A percentile compares a stretch with the other conserved stretches of the same genome.
phyloP scores from a whole-genome alignment of 1,140 invertebrate species.

The Trichonephila clavata region DNA sequence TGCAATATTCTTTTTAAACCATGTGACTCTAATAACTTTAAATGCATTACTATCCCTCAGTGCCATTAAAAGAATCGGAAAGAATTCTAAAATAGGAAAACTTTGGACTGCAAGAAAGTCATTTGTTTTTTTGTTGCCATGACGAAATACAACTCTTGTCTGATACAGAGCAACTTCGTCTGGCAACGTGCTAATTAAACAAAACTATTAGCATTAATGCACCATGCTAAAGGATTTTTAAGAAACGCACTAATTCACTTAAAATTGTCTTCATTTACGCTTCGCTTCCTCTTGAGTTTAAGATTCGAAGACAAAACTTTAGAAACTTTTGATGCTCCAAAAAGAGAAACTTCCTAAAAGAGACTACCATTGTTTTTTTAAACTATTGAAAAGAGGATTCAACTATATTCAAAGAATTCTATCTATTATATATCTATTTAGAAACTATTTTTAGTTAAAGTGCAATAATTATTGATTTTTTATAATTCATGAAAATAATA shows the following conservation, averaged over 20 bases:
- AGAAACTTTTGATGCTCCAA: background rate
- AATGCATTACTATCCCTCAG: too few relatives aligned
- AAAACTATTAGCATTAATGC: background rate
- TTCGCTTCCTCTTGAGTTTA: background rate
- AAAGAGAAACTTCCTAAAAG: background rate
- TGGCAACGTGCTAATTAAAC: background rate
- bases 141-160: background rate
- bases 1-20: too few relatives aligned
- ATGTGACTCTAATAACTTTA: too few relatives aligned
- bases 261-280: background rate
- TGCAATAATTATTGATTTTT: too few relatives aligned
- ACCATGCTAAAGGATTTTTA: background rate
- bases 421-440: too few relatives aligned
- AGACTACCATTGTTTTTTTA: background rate
- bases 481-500: too few relatives aligned
- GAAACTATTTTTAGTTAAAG: too few relatives aligned
- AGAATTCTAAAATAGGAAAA: background rate
- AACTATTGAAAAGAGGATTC: background rate
- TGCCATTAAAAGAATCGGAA: background rate
- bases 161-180: background rate
- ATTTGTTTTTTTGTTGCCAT: constrained; percentile 16
- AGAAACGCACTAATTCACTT: background rate
- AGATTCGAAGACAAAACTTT: background rate
- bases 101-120: background rate
- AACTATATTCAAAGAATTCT: background rate